A percentile compares a stretch with the other conserved stretches of the same genome.
Evolutionary conservation across 35 echinoderm and acorn worm genomes (phyloP).

Genomic region (Chiridota heheva): DNA sequence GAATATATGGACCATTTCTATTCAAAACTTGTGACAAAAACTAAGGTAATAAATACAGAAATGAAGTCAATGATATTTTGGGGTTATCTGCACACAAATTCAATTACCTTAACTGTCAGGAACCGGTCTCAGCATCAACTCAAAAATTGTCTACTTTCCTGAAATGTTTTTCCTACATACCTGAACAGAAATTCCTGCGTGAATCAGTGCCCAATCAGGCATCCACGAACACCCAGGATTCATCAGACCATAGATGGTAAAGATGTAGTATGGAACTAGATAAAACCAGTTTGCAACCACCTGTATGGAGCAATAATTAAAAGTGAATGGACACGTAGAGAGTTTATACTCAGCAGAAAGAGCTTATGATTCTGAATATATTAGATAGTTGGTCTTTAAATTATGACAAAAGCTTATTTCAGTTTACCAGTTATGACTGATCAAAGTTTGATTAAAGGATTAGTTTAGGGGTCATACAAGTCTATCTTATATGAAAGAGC

Average conservation of each 20-base stretch:
- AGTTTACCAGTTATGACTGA: neutral
- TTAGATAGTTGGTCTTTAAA: too few relatives aligned
- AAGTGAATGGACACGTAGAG: neutral
- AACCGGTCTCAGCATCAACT: neutral
- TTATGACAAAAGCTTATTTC: neutral
- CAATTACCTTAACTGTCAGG: neutral
- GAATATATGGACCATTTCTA: neutral
- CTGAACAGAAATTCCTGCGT: constrained; percentile 89
- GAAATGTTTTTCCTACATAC: constrained; percentile 28
- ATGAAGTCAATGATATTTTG: neutral
- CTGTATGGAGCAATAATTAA: constrained; percentile 38
- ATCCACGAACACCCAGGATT: constrained; percentile 89
- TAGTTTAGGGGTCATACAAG: too few relatives aligned
- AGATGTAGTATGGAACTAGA: constrained; percentile 80
- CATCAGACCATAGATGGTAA: constrained; percentile 74
- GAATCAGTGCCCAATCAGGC: constrained; percentile 80
- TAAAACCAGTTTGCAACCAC: constrained; percentile 89
- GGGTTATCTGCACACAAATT: neutral
- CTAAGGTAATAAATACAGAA: neutral
- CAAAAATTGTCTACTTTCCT: neutral
- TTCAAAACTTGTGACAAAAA: neutral
- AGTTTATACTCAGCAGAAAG: neutral
- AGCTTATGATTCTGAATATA: too few relatives aligned
- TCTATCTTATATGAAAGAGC: too few relatives aligned
- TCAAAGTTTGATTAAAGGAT: too few relatives aligned